These are phyloP conservation scores for Hemibagrus wyckioides DNA, from an alignment of 2,113 vertebrate species.

Conservation along the genomic window DNA sequence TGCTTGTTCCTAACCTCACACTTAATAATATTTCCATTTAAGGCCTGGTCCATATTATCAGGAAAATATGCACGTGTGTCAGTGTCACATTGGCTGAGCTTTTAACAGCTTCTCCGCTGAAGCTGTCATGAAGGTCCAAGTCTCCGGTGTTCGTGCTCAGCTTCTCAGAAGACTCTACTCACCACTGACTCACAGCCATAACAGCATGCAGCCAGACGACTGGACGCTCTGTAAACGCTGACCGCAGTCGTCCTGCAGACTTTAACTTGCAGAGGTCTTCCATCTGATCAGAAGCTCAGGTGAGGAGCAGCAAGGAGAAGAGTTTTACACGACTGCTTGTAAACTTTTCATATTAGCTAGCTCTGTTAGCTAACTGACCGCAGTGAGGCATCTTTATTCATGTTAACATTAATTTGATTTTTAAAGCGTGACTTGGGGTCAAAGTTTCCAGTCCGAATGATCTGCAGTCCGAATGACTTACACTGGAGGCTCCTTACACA, in stretches of 20 bases:
- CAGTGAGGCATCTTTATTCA: neutral
- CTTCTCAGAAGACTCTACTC: conserved; percentile 31
- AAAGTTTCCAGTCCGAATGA: neutral
- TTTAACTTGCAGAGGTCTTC: neutral
- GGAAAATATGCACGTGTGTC: conserved; percentile 19
- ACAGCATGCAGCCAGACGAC: conserved; percentile 8
- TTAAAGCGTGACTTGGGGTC: neutral
- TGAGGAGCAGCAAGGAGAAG: neutral
- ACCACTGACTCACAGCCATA: conserved; percentile 33
- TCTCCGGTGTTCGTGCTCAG: neutral
- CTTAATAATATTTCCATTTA: conserved; percentile 73
- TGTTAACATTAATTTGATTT: neutral
- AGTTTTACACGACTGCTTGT: neutral
- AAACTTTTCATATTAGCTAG: neutral
- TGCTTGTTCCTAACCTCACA: conserved; percentile 62
- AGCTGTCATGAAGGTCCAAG: conserved; percentile 1
- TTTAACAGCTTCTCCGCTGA: conserved; percentile 17
- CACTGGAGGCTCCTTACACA: neutral
- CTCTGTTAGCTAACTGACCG: neutral
- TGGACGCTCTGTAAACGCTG: conserved; percentile 19
- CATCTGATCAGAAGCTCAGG: neutral
- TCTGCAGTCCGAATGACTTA: neutral
- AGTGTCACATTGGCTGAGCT: neutral
- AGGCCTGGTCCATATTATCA: conserved; percentile 62
- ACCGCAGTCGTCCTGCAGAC: neutral